Conservation (phyloP, 2,797 vertebrate genomes). For the Pagetopsis macropterus region DNA sequence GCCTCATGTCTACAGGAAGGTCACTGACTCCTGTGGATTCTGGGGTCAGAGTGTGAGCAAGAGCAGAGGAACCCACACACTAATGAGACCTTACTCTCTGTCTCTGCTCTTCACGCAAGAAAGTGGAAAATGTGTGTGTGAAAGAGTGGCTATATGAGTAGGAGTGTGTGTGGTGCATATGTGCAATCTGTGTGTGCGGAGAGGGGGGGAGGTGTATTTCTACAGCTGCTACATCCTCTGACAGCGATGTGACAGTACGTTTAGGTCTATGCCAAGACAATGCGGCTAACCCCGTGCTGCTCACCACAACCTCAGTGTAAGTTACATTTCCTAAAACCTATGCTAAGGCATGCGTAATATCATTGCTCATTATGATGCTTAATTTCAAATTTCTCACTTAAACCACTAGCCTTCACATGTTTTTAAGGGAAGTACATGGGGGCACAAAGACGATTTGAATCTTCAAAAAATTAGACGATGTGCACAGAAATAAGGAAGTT, state of each 20-base stretch:
- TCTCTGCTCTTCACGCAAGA: constrained; percentile 59
- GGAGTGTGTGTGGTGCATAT: constrained; percentile 23
- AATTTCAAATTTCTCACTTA: constrained; percentile 3
- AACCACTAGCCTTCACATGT: not conserved
- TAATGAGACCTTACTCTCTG: constrained; percentile 80
- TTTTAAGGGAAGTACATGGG: not conserved
- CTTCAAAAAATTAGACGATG: constrained; percentile 11
- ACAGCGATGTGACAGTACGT: constrained; percentile 66
- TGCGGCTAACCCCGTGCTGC: constrained; percentile 71
- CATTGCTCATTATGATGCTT: constrained; percentile 29
- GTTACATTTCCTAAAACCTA: constrained; percentile 65
- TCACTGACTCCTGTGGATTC: constrained; percentile 72
- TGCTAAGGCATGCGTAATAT: constrained; percentile 19
- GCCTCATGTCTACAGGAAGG: constrained; percentile 76
- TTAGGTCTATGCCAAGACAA: constrained; percentile 68
- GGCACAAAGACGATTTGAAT: constrained; percentile 29
- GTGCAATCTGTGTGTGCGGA: constrained; percentile 15
- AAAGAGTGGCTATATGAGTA: constrained; percentile 40
- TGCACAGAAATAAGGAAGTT: constrained; percentile 54
- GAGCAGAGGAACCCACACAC: constrained; percentile 69
- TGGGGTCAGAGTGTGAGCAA: constrained; percentile 69
- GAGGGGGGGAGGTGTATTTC: constrained; percentile 23
- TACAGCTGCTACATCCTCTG: constrained; percentile 78
- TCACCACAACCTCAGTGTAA: constrained; percentile 75
- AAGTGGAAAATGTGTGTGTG: constrained; percentile 57